Evolutionary conservation across 2,113 vertebrate species (phyloP), one percentile per base, ranked within the genome.

Genomic region (Leucosticte australis): DNA sequence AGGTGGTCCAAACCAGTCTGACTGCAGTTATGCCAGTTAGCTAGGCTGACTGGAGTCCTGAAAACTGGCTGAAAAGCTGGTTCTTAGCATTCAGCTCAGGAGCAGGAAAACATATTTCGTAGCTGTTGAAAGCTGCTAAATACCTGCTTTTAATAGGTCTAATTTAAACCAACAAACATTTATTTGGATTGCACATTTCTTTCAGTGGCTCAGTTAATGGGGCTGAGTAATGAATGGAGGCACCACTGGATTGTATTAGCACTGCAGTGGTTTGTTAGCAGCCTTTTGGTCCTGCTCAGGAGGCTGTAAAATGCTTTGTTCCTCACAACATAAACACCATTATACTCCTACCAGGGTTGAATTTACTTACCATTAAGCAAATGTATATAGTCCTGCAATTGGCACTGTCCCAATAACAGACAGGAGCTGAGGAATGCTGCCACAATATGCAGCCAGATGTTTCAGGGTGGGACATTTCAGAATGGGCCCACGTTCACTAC

Each of bases 121-220:
- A 78, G 88, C 76, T 90, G 90, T 73, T 92, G 93, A 95, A 95
- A 96, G 85, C 90, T 89, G 46, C 37, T 93, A 90, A 96, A 94
- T 93, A 95, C 83, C 88, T 93, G 75, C 75, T 86, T 95, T 89
- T 92, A 94, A 94, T 92, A 96, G 75, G 63, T 64, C 83, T 88
- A 85, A 96, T 95, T 95, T 93, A 74, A 91, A 87, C 39, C 47
- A 94, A 82, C 87, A 94, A 90, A 91, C 82, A 68, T 76, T 73
- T 87, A 57, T 92, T 90, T 77, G 85, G 85, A 81, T 67, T 67
- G 79, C 10, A 3, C 75, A 10, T 83, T 94, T 92, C 92, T 96
- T 93, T 93, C 92, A 89, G 83, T 67, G 89, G 60, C 59, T 63
- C 68, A 90, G 5, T 90, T 96, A 97, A 78, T 22, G 83, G 56